These are phyloP conservation scores for Eupithecia tripunctaria DNA, from an alignment of 2,888 invertebrate genomes.

Conservation along the genomic window DNA sequence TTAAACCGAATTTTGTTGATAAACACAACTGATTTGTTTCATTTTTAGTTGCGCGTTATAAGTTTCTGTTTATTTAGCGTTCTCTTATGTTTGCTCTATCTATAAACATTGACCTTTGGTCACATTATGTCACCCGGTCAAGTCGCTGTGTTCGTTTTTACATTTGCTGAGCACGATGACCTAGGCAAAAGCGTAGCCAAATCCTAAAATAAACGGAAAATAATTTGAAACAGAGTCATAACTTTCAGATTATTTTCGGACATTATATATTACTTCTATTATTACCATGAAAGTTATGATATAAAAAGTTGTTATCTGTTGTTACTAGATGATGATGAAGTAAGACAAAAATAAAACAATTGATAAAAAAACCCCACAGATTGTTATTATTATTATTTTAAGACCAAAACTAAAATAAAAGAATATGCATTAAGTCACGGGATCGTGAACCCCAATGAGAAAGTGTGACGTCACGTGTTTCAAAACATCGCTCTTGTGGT, in stretches of 20 bases:
- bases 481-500: too few species aligned
- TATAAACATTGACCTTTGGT: conserved; percentile 1
- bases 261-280: too few species aligned
- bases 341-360: too few species aligned
- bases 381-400: too few species aligned
- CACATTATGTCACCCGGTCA: neutral
- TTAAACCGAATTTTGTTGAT: neutral
- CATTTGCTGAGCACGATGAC: neutral
- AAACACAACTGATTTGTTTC: neutral
- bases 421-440: too few species aligned
- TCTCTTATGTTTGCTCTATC: neutral
- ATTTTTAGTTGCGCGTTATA: neutral
- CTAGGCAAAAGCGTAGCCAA: conserved; percentile 30
- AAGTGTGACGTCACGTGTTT: too few species aligned
- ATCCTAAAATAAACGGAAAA: conserved; percentile 22
- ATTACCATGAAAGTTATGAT: too few species aligned
- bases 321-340: too few species aligned
- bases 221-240: neutral
- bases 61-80: neutral
- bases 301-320: too few species aligned
- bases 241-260: conserved; percentile 2
- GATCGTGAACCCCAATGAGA: too few species aligned
- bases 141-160: neutral
- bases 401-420: too few species aligned
- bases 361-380: too few species aligned